A percentile compares a stretch with the other conserved stretches of the same genome.
phyloP scores from a whole-genome alignment of 37 sponge, comb jelly and placozoan species.

The Oopsacas minuta region DNA sequence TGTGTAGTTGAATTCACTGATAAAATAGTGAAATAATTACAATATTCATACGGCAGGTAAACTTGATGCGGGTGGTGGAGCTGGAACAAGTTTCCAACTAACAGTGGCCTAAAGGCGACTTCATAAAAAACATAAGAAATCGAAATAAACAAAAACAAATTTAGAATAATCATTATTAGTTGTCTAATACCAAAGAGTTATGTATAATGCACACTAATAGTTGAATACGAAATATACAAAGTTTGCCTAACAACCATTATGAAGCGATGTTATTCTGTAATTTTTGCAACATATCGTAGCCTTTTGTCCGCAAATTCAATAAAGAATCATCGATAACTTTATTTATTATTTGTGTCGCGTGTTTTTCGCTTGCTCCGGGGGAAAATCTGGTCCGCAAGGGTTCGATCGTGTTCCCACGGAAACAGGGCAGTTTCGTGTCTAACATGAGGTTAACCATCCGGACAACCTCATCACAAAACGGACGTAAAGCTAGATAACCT shows the following conservation, averaged over 20 bases:
- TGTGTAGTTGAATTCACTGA: too few species aligned
- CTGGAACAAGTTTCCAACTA: too few species aligned
- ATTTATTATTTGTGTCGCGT: not conserved
- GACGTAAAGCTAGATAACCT: constrained; percentile 76
- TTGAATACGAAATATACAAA: not conserved
- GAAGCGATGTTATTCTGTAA: not conserved
- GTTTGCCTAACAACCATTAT: not conserved
- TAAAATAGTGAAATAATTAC: too few species aligned
- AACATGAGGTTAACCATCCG: constrained; percentile 86
- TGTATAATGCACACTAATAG: not conserved
- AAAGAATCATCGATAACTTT: not conserved
- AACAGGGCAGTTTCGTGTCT: constrained; percentile 91
- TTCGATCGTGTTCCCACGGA: constrained; percentile 79
- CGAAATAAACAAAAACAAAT: not conserved
- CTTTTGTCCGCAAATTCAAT: not conserved
- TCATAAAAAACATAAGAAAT: too few species aligned
- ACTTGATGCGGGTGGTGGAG: too few species aligned
- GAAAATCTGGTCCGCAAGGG: constrained; percentile 30
- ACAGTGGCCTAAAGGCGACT: too few species aligned
- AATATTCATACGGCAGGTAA: too few species aligned
- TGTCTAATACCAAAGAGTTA: not conserved
- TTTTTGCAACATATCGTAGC: not conserved
- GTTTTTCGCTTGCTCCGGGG: not conserved
- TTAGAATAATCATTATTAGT: not conserved
- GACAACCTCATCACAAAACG: constrained; percentile 73